Evolutionary conservation across 1,140 invertebrate genomes (phyloP), one percentile per base, ranked within the genome.

Genomic region (Drosophila azteca): DNA sequence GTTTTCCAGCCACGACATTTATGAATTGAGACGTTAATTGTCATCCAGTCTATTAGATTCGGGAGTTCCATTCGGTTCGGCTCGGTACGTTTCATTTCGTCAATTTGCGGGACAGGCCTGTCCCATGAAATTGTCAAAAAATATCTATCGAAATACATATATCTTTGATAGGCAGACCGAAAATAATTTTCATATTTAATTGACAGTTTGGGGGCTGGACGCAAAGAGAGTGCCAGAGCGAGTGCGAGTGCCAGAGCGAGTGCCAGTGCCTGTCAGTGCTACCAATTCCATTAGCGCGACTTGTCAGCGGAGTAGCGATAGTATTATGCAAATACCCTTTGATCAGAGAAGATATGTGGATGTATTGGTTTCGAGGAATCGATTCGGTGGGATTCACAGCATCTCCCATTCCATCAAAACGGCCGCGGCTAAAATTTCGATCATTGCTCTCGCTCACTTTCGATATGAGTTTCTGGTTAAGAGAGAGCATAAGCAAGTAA

Each of bases 11-110:
- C 24, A 43, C 59, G 68, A 84, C 72, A 79, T 69, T 84, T 77
- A 84, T 77, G 61, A 80, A 85, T 85, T 85, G 77, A 85, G 68
- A 85, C 73, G 62, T 85, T 70, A 80, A 85, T 77, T 85, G 68
- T 85, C 71, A 73, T 63, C 58, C 44, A 62, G 39, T 67, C 50
- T 46, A 46, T 44, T 41, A 13, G 11, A 39, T 13, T 39, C 24
- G 24, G 24, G 24, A 5, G 24, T 26, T 20, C 17, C 17, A 20
- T 20, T 26, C 24, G 24, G 24, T 26, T 26, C 24, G 24, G 4
- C 24, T 26, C 24, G 4, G 3, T 26, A 5, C 24, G 24, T 0
- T 26, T 4, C 24, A 5, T 4, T 26, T 26, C 24, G 57, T 65
- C 79, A 77, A 73, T 55, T 73, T 63, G 22, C 73, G 31, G 35